Conservation (phyloP, 1,140 invertebrate genomes). For the Theocolax elegans region DNA sequence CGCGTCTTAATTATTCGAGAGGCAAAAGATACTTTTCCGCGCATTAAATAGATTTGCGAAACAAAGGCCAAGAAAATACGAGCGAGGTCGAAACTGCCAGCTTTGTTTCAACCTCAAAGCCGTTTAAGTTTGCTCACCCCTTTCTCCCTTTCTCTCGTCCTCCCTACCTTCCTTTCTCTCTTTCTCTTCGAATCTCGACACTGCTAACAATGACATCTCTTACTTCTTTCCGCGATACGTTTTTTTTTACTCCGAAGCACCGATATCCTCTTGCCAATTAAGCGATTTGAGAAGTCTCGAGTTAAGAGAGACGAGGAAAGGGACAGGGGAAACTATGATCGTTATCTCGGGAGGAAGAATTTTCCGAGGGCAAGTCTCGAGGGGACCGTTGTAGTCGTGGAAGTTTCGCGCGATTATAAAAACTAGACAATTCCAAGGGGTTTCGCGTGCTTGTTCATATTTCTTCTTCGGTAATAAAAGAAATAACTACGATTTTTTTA, state of each 20-base stretch:
- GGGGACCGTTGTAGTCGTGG: background rate
- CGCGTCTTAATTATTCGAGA: conserved; percentile 3
- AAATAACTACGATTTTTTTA: conserved; percentile 10
- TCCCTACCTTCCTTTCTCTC: no score
- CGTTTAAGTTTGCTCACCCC: conserved; percentile 46
- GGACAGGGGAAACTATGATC: no score
- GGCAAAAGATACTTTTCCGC: background rate
- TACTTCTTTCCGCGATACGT: background rate
- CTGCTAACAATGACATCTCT: conserved; percentile 5
- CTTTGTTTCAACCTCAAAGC: conserved; percentile 50
- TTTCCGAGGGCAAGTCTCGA: background rate
- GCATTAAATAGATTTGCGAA: conserved; percentile 11
- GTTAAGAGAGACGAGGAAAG: no score
- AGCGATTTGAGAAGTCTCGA: no score
- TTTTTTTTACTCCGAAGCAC: background rate
- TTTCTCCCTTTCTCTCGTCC: background rate
- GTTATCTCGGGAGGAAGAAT: no score
- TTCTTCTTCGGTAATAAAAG: conserved; percentile 4
- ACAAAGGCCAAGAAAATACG: conserved; percentile 4
- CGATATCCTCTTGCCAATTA: background rate
- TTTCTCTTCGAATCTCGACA: no score
- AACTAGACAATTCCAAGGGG: background rate
- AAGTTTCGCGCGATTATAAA: conserved; percentile 1
- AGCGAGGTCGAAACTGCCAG: conserved; percentile 18
- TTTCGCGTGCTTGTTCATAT: conserved; percentile 2